Conservation (phyloP, 2,888 invertebrate genomes). For the Glyphotaelius pellucidus region DNA sequence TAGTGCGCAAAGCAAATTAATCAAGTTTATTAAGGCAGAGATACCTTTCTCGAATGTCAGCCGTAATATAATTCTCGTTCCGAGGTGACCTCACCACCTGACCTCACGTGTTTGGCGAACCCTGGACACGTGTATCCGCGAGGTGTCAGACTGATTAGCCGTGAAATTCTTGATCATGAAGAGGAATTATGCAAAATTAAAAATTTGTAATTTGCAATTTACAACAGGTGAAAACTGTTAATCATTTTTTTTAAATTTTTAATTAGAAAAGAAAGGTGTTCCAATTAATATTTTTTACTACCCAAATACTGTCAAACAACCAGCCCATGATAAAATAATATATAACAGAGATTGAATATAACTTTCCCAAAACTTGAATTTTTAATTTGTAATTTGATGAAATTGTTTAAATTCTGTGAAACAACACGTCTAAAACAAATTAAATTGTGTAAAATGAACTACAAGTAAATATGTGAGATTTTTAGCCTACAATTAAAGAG, state of each 20-base stretch:
- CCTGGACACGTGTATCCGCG: conserved; percentile 23
- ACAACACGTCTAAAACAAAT: background rate
- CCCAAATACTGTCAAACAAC: too few relatives aligned
- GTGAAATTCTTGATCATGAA: conserved; percentile 30
- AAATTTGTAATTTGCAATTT: background rate
- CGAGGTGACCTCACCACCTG: background rate
- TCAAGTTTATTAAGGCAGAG: background rate
- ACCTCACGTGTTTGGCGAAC: conserved; percentile 18
- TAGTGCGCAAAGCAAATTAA: background rate
- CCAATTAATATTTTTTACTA: background rate
- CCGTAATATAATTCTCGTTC: background rate
- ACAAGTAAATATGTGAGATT: background rate
- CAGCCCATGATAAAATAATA: too few relatives aligned
- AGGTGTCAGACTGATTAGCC: conserved; percentile 16
- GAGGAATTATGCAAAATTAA: background rate
- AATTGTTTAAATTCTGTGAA: too few relatives aligned
- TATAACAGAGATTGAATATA: too few relatives aligned
- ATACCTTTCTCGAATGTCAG: background rate
- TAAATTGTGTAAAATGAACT: background rate
- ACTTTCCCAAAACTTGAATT: too few relatives aligned
- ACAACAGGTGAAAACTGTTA: background rate
- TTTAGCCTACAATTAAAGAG: background rate
- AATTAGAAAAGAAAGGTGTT: background rate
- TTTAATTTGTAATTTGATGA: too few relatives aligned
- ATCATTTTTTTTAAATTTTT: background rate